Evolutionary conservation across 2,113 vertebrate genomes (phyloP).

Genomic region (Tenrec ecaudatus): DNA sequence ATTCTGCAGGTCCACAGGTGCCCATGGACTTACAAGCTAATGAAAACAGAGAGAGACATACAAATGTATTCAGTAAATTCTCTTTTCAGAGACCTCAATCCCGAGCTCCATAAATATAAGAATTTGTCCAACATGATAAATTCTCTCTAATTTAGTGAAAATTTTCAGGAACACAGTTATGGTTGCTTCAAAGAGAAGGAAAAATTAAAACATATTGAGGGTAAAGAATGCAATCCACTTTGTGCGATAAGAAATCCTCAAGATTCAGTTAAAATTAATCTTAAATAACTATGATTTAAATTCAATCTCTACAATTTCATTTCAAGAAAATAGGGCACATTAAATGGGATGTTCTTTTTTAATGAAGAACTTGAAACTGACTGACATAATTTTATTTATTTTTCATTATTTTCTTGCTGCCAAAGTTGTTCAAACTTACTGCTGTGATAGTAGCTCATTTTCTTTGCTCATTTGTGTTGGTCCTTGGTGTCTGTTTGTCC

Average conservation of each 20-base stretch:
- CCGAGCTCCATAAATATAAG: background rate
- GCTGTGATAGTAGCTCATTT: background rate
- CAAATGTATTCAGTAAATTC: background rate
- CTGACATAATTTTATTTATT: no score
- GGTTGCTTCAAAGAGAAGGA: background rate
- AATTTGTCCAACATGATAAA: constrained; percentile 2
- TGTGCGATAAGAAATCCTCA: background rate
- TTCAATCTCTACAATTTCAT: background rate
- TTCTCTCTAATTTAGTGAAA: background rate
- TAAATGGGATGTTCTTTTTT: constrained; percentile 9
- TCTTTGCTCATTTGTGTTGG: background rate
- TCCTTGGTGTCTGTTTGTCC: background rate
- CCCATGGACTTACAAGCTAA: background rate
- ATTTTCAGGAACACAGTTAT: background rate
- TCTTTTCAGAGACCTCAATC: background rate
- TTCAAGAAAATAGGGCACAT: constrained; percentile 20
- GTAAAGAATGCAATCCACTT: background rate
- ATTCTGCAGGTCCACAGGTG: background rate
- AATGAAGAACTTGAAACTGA: background rate
- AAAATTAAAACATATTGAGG: background rate
- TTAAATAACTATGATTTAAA: background rate
- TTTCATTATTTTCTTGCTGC: background rate
- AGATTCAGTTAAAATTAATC: background rate
- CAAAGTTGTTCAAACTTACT: background rate
- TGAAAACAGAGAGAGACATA: background rate